Percentiles rank a stretch among this genome's conserved stretches.
These are phyloP conservation scores for Benthosema pterotum DNA, from an alignment of 2,797 vertebrate species.

Conservation along the genomic window DNA sequence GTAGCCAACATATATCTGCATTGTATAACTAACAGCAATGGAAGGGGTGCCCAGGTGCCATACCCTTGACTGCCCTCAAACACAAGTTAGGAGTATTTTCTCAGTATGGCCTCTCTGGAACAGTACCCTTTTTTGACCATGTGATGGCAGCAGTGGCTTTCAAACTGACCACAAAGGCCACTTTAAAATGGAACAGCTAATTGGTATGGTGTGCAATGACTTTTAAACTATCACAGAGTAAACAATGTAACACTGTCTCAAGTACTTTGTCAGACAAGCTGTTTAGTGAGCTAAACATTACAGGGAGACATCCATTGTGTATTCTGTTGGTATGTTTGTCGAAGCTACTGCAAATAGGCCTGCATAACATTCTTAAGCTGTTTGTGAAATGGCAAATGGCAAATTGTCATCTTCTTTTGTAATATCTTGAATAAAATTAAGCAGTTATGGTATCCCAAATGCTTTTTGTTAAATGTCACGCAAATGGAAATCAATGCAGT, in stretches of 20 bases:
- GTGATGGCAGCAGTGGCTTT: conserved; percentile 63
- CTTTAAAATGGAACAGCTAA: not conserved
- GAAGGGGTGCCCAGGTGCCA: too few relatives aligned
- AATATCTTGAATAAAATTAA: not conserved
- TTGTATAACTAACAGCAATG: too few relatives aligned
- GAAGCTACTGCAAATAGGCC: not conserved
- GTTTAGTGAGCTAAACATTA: not conserved
- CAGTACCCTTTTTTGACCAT: conserved; percentile 38
- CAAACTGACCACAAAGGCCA: conserved; percentile 6
- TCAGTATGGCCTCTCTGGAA: not conserved
- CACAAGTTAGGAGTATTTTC: not conserved
- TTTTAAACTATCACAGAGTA: conserved; percentile 2
- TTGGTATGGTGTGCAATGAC: not conserved
- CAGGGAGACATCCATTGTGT: not conserved
- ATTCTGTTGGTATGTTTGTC: not conserved
- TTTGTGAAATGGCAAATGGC: not conserved
- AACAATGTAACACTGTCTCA: conserved; percentile 8
- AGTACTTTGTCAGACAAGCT: not conserved
- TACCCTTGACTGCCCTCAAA: too few relatives aligned
- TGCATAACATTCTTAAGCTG: not conserved
- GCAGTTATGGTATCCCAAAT: not conserved
- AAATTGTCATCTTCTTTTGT: not conserved
- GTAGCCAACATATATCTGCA: too few relatives aligned
- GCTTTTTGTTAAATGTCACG: conserved; percentile 10
- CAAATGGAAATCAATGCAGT: not conserved